These are phyloP conservation scores for Oasisia sp. DNA, from an alignment of 2,888 invertebrate species.

Conservation along the genomic window DNA sequence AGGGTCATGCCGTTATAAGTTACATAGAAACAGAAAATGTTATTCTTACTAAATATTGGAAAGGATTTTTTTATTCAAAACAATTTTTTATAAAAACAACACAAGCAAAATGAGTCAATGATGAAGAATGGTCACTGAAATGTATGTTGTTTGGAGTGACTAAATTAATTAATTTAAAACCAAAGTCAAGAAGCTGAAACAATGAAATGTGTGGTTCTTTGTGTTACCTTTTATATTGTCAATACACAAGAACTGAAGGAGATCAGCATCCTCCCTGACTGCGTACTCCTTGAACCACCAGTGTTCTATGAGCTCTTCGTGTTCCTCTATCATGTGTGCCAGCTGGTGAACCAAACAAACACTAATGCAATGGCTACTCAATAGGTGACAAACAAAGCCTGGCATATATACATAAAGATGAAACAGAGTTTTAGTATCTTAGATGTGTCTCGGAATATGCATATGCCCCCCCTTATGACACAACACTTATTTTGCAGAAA, in stretches of 20 bases:
- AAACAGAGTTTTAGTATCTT: no score
- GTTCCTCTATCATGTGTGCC: conserved; percentile 78
- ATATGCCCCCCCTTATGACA: no score
- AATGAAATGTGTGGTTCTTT: neutral
- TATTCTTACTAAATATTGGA: no score
- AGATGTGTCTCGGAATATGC: no score
- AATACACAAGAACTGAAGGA: conserved; percentile 83
- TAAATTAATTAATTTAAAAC: neutral
- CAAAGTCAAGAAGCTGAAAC: conserved; percentile 13
- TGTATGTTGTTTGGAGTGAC: neutral
- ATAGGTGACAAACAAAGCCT: neutral
- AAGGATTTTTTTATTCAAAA: no score
- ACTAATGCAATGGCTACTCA: neutral
- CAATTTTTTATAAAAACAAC: no score
- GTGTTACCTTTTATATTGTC: conserved; percentile 71
- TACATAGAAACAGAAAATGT: no score
- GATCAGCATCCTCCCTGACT: conserved; percentile 71
- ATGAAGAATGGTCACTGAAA: no score
- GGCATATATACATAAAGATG: no score
- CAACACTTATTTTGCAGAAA: neutral
- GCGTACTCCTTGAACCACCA: conserved; percentile 84
- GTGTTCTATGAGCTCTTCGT: conserved; percentile 83
- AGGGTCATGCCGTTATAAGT: no score
- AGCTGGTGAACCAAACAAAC: neutral
- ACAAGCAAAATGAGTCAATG: no score